Percentiles rank a stretch among this genome's conserved stretches.
Conservation (phyloP, 2,797 vertebrate genomes). For the Hippocampus kuda region DNA sequence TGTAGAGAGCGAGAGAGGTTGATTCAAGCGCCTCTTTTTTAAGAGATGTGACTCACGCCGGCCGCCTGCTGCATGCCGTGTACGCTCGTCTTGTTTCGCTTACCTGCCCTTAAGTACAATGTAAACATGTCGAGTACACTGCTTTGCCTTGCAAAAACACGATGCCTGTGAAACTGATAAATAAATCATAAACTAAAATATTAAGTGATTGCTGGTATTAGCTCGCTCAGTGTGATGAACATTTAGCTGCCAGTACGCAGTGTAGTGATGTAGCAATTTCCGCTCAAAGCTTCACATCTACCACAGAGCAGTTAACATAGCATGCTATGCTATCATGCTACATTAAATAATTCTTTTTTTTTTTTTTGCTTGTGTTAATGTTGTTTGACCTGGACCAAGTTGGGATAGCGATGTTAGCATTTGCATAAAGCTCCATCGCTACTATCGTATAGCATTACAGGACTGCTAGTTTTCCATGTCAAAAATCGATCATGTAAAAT, state of each 20-base stretch:
- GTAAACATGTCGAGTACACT: not conserved
- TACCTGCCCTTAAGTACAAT: conserved; percentile 33
- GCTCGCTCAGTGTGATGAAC: not conserved
- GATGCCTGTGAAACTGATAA: not conserved
- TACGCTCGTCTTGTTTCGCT: conserved; percentile 35
- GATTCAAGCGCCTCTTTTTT: conserved; percentile 59
- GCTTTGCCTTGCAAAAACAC: not conserved
- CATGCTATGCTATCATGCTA: no score
- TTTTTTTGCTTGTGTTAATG: no score
- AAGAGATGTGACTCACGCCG: conserved; percentile 54
- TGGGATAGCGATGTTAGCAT: no score
- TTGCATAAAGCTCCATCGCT: no score
- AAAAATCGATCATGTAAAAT: no score
- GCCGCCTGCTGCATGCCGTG: conserved; percentile 38
- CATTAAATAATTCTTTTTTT: no score
- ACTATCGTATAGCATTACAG: no score
- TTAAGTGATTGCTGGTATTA: not conserved
- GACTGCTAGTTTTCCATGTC: no score
- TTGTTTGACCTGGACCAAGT: no score
- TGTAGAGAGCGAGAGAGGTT: conserved; percentile 58
- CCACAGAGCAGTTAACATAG: no score
- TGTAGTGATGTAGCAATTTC: no score
- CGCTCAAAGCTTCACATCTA: no score
- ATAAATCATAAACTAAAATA: not conserved
- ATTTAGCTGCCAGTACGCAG: not conserved